These are phyloP conservation scores for Onthophagus taurus DNA, from an alignment of 1,140 invertebrate species.

Conservation along the genomic window DNA sequence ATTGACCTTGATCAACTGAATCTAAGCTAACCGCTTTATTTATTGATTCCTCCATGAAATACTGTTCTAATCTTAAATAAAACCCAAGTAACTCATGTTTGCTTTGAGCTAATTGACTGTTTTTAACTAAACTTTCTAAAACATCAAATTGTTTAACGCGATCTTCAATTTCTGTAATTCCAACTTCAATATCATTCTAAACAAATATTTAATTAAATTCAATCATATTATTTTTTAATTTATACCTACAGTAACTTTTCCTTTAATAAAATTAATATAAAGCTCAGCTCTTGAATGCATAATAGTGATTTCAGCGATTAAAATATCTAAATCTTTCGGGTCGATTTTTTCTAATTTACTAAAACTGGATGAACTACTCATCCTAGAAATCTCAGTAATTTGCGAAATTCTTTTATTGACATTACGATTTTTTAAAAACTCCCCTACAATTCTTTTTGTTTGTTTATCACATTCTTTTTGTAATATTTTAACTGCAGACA, in stretches of 20 bases:
- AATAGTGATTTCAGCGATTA: constrained; percentile 84
- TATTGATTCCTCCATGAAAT: constrained; percentile 93
- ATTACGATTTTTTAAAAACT: constrained; percentile 67
- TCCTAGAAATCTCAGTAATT: constrained; percentile 49
- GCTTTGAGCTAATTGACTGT: constrained; percentile 67
- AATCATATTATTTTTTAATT: background rate
- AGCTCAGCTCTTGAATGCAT: constrained; percentile 85
- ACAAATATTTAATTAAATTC: constrained; percentile 20
- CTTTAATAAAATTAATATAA: constrained; percentile 80
- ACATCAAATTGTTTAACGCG: constrained; percentile 45
- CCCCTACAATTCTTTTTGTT: constrained; percentile 55
- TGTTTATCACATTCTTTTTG: constrained; percentile 84
- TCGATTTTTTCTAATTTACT: constrained; percentile 53
- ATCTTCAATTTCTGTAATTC: constrained; percentile 45
- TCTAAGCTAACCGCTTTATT: constrained; percentile 90
- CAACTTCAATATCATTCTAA: constrained; percentile 61
- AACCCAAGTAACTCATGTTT: constrained; percentile 87
- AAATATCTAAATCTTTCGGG: constrained; percentile 78
- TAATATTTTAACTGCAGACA: constrained; percentile 60
- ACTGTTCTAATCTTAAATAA: constrained; percentile 87
- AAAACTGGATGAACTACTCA: constrained; percentile 34
- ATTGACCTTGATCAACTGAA: constrained; percentile 50
- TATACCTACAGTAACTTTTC: constrained; percentile 61
- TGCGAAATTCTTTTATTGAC: constrained; percentile 57
- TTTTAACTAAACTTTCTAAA: constrained; percentile 61